Base-by-base conservation (phyloP, 2,113 vertebrate genomes). In the Anthoscopus minutus region DNA sequence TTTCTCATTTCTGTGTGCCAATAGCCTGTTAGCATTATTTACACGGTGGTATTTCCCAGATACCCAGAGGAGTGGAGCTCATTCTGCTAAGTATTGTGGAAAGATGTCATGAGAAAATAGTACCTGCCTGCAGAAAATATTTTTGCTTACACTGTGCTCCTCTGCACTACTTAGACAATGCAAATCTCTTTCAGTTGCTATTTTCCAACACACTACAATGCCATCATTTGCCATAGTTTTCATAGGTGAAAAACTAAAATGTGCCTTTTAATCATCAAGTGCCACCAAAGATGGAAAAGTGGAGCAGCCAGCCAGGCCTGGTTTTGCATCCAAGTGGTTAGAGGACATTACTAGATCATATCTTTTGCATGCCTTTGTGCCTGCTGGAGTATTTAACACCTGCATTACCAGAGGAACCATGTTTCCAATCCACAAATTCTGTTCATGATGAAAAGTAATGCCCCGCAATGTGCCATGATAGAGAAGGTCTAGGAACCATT, bases 11-110 rank as follows among this genome's bases (percentile, higher is more conserved):
- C 77, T 6, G 0, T 7, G 1, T 90, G 73, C 69, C 53, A 69
- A 4, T 76, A 74, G 76, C 37, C 27, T 78, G 58, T 86, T 83
- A 90, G 44, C 44, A 22, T 86, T 94, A 91, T 89, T 95, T 96
- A 81, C 80, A 51, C 76, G 21, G 30, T 57, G 65, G 80, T 60
- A 78, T 42, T 94, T 96, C 72, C 44, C 77, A 91, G 80, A 44
- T 81, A 81, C 44, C 48, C 4, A 13, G 19, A 83, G 79, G 44
- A 88, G 61, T 51, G 47, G n/a, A 90, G 50, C 28, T 92, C 56
- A 22, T 86, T 81, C 86, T 82, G 35, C 65, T 71, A 56, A 90
- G 35, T 42, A 38, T 30, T 70, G 50, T 92, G 83, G 76, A 90
- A 95, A 94, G 37, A 51, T 54, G 54, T 60, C 2, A 25, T 76